Conservation (phyloP, 2,797 vertebrate genomes). For the Sparus aurata region DNA sequence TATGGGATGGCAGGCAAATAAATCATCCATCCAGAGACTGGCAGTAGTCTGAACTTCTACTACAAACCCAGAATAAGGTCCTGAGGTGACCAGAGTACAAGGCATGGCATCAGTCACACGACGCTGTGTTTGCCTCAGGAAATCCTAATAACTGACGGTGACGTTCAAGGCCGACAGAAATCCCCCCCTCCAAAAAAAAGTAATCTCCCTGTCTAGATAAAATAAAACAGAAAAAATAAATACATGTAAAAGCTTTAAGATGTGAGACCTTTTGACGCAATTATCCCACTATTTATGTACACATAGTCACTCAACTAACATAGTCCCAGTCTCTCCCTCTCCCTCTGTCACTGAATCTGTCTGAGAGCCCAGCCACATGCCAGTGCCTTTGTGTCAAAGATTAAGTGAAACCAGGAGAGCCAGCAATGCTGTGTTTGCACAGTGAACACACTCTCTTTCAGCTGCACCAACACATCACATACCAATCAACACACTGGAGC, state of each 20-base stretch:
- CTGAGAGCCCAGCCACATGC: constrained; percentile 79
- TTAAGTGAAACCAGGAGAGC: constrained; percentile 85
- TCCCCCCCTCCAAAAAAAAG: not conserved
- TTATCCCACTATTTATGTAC: constrained; percentile 41
- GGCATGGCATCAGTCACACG: constrained; percentile 47
- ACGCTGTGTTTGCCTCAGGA: constrained; percentile 46
- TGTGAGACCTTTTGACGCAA: constrained; percentile 28
- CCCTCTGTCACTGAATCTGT: constrained; percentile 65
- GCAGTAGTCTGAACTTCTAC: constrained; percentile 50
- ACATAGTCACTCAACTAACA: constrained; percentile 2
- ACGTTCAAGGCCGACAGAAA: constrained; percentile 32
- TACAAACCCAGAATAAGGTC: constrained; percentile 51
- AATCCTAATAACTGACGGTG: constrained; percentile 49
- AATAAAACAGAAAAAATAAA: constrained; percentile 40
- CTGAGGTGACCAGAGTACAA: constrained; percentile 57
- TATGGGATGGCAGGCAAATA: constrained; percentile 73
- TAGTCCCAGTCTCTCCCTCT: constrained; percentile 1
- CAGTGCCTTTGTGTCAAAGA: constrained; percentile 86
- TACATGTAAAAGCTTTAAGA: constrained; percentile 41
- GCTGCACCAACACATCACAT: constrained; percentile 80
- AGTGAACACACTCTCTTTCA: constrained; percentile 78
- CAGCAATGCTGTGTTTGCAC: constrained; percentile 82
- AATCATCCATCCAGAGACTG: constrained; percentile 64
- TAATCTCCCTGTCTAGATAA: constrained; percentile 3
- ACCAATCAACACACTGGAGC: constrained; percentile 61